Conservation (phyloP, 1,140 invertebrate species). For the Caenorhabditis inopinata region DNA sequence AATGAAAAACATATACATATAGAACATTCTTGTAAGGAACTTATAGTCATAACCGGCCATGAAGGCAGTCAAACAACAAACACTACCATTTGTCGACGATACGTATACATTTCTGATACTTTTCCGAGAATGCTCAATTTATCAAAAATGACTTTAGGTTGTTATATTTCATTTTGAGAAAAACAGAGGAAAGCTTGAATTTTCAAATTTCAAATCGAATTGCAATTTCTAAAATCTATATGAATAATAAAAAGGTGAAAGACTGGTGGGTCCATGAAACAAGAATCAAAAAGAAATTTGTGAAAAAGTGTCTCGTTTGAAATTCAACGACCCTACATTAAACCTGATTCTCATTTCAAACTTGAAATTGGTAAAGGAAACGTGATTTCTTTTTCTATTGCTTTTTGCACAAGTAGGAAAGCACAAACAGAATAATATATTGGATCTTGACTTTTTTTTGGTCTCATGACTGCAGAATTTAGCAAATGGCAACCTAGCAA, state of each 20-base stretch:
- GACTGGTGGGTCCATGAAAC: neutral
- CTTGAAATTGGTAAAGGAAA: too few species aligned
- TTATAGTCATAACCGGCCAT: neutral
- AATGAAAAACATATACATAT: neutral
- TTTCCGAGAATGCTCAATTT: conserved; percentile 11
- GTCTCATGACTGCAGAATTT: too few species aligned
- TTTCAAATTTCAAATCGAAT: neutral
- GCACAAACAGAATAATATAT: too few species aligned
- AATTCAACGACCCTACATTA: conserved; percentile 3
- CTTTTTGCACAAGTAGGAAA: too few species aligned
- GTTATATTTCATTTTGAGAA: neutral
- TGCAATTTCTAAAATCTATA: neutral
- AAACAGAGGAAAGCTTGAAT: neutral
- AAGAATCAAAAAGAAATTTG: neutral
- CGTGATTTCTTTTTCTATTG: too few species aligned
- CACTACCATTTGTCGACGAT: conserved; percentile 18
- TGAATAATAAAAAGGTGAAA: conserved; percentile 14
- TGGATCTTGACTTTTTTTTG: too few species aligned
- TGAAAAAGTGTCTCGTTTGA: neutral
- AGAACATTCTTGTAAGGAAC: neutral
- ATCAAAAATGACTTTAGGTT: too few species aligned
- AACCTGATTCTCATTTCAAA: neutral
- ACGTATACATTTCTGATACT: conserved; percentile 27
- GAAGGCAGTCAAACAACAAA: neutral
- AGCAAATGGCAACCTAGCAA: too few species aligned